Evolutionary conservation across 2,797 vertebrate genomes (phyloP).

Genomic region (Spinus pinus): DNA sequence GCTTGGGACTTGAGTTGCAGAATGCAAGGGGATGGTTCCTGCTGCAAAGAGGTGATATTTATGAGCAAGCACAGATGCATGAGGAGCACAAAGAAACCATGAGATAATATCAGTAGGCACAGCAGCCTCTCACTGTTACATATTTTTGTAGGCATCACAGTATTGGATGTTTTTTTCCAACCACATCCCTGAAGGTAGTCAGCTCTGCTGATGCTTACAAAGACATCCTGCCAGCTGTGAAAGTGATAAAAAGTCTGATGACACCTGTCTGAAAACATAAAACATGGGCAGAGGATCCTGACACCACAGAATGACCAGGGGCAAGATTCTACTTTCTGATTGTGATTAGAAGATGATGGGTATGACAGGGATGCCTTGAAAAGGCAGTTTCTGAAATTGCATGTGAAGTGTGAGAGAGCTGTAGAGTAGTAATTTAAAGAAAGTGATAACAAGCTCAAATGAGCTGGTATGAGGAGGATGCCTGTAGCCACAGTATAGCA

Average conservation of each 20-base stretch:
- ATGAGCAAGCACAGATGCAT: background rate
- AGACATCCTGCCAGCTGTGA: background rate
- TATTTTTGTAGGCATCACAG: background rate
- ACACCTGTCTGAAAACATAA: background rate
- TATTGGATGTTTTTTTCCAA: background rate
- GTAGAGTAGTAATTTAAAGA: background rate
- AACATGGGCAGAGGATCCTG: background rate
- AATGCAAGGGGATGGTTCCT: background rate
- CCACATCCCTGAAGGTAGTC: background rate
- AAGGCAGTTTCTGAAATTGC: background rate
- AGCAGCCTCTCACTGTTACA: background rate
- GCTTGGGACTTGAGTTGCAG: background rate
- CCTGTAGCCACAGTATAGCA: background rate
- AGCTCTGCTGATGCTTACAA: background rate
- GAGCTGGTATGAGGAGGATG: background rate
- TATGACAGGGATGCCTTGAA: background rate
- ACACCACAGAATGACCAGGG: background rate
- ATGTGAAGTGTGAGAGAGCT: background rate
- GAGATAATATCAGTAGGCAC: background rate
- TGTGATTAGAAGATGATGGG: background rate
- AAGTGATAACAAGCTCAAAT: constrained; percentile 9
- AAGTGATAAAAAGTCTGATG: background rate
- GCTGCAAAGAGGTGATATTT: background rate
- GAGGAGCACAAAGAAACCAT: background rate
- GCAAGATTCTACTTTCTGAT: background rate